phyloP scores from a whole-genome alignment of 2,888 invertebrate species.

The Dasypogon diadema region DNA sequence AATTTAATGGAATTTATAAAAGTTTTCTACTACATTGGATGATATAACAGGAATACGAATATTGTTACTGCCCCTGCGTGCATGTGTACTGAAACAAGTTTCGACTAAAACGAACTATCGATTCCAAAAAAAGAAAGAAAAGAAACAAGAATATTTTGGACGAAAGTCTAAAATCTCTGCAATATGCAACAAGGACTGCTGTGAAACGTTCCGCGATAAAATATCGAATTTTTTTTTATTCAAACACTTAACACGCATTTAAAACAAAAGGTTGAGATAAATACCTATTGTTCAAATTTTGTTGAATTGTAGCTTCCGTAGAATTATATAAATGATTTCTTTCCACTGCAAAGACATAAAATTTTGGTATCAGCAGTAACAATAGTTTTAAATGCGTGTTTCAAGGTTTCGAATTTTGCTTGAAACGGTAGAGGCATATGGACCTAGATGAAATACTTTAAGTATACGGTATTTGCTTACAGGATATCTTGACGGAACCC shows the following conservation, averaged over 20 bases:
- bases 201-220: not conserved
- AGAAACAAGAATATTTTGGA: not conserved
- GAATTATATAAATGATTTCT: not conserved
- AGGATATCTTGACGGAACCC: slow-evolving; percentile 42
- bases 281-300: not conserved
- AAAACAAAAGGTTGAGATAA: slow-evolving; percentile 12
- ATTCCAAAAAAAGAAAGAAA: not conserved
- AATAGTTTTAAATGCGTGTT: slow-evolving; percentile 41
- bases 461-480: not conserved
- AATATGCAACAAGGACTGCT: not conserved
- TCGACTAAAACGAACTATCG: not conserved
- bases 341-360: too few species aligned
- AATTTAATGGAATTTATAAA: slow-evolving; percentile 28
- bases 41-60: slow-evolving; percentile 33
- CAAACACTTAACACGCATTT: slow-evolving; percentile 35
- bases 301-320: not conserved
- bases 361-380: too few species aligned
- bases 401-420: not conserved
- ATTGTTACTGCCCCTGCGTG: not conserved
- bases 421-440: too few species aligned
- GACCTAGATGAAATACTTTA: too few species aligned
- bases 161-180: not conserved
- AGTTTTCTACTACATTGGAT: slow-evolving; percentile 5
- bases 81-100: not conserved
- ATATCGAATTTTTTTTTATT: not conserved